phyloP scores from a whole-genome alignment of 1,140 invertebrate species.

The Drosophila seguyi region DNA sequence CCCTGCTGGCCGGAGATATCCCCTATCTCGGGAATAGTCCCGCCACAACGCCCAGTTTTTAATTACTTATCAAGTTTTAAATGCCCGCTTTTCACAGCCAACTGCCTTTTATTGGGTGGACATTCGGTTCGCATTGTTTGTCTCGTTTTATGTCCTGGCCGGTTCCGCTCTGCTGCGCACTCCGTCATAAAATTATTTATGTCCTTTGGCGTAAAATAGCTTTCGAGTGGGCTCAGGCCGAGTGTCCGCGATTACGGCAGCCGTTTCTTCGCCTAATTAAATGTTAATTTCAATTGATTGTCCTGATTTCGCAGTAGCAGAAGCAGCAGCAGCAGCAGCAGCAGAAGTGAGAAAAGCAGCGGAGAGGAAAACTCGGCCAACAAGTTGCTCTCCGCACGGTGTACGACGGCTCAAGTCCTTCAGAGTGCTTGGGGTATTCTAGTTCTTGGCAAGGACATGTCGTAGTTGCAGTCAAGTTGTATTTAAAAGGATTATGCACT shows the following conservation, averaged over 20 bases:
- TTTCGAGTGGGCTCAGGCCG: constrained; percentile 56
- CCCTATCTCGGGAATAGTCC: constrained; percentile 7
- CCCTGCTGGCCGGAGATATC: constrained; percentile 38
- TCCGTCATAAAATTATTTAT: constrained; percentile 74
- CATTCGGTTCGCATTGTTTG: constrained; percentile 57
- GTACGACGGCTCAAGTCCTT: constrained; percentile 24
- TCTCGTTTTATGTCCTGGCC: constrained; percentile 54
- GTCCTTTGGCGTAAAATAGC: constrained; percentile 59
- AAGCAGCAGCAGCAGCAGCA: no score
- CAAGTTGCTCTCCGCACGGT: constrained; percentile 18
- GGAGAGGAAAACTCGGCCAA: constrained; percentile 30
- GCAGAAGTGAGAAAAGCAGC: neutral
- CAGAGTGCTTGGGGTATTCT: constrained; percentile 27
- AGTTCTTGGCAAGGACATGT: constrained; percentile 49
- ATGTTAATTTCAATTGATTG: constrained; percentile 78
- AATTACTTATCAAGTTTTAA: constrained; percentile 83
- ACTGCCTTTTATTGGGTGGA: constrained; percentile 72
- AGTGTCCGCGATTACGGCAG: constrained; percentile 48
- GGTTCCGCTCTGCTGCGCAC: constrained; percentile 43
- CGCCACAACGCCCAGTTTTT: constrained; percentile 35
- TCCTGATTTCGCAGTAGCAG: constrained; percentile 36
- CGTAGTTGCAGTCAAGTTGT: constrained; percentile 59
- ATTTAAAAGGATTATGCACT: constrained; percentile 82
- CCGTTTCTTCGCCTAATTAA: constrained; percentile 72
- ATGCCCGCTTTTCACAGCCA: constrained; percentile 64